Percentiles rank a stretch among this genome's conserved stretches.
Conservation (phyloP, 2,888 invertebrate species). For the Mesorhabditis spiculigera region DNA sequence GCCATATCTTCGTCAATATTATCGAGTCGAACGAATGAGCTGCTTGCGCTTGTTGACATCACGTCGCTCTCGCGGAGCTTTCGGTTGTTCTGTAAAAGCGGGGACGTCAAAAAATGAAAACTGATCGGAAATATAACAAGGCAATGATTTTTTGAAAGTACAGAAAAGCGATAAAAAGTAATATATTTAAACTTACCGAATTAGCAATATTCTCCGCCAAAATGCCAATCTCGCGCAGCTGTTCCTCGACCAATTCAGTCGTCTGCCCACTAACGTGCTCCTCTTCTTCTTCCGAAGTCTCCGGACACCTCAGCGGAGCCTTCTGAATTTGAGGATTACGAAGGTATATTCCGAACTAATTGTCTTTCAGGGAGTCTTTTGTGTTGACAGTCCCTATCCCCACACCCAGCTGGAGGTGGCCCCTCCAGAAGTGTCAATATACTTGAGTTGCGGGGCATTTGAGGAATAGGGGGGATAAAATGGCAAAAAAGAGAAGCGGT, state of each 20-base stretch:
- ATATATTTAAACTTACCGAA: background rate
- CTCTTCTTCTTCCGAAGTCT: background rate
- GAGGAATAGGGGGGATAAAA: no score
- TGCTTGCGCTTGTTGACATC: background rate
- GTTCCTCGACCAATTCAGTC: background rate
- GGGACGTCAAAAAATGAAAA: background rate
- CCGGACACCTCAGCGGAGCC: no score
- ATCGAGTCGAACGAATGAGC: background rate
- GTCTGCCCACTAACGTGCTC: background rate
- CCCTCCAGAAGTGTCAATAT: no score
- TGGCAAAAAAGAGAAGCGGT: no score
- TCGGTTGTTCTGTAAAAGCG: background rate
- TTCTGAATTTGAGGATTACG: no score
- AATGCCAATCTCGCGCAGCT: background rate
- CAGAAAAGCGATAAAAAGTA: no score
- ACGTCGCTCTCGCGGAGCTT: background rate
- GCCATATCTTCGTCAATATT: conserved; percentile 1
- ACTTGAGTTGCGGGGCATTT: no score
- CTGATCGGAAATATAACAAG: background rate
- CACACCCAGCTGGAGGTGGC: no score
- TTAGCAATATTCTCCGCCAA: conserved; percentile 2
- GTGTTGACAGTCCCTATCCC: no score
- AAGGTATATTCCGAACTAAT: no score
- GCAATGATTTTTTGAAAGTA: no score
- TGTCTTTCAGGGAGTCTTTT: no score